Base-by-base conservation (phyloP, 2,113 vertebrate genomes). In the Pollachius pollachius region DNA sequence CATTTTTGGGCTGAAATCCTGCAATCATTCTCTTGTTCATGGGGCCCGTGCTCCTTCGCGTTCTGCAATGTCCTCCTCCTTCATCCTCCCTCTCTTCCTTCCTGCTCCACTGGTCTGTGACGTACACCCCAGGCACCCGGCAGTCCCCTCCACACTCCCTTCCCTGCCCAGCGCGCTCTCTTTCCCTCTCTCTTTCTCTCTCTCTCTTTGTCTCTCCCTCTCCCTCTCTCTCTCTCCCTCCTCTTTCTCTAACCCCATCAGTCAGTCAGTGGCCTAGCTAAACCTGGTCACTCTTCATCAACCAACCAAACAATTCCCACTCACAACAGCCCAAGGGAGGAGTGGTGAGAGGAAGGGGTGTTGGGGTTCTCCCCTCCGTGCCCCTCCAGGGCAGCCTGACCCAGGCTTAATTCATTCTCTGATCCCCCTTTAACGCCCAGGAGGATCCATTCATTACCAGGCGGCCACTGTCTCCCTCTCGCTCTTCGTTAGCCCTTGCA, bases 11-110 rank as follows among this genome's bases (percentile, higher is more conserved):
- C 70, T 82, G 64, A 84, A 88, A 78, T 89, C 80, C 83, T 75
- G 74, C 85, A 86, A 87, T 92, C 85, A 90, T 84, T 88, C 84
- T 83, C 68, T 84, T 75, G 74, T 92, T 89, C 86, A 84, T 75
- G 81, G 79, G 77, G 82, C 74, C 77, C 68, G 68, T 70, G 68
- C 37, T 81, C 77, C 64, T 76, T 70, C 73, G 84, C 72, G 79
- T 83, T 82, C 75, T 81, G 75, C 77, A 73, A 79, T 72, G 80
- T 78, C 82, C 62, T 30, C 52, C 73, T 70, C 67, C 66, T 77
- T 62, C 52, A 37, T 74, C 80, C 87, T 87, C 68, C 87, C 78
- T 83, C 62, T 30, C 52, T 71, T 72, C 67, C 66, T 77, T 62
- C 41, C 52, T 74, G 81, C 88, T 87, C 68, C 87, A 89, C 75